phyloP scores from a whole-genome alignment of 2,113 vertebrate species.

The Otis tarda region DNA sequence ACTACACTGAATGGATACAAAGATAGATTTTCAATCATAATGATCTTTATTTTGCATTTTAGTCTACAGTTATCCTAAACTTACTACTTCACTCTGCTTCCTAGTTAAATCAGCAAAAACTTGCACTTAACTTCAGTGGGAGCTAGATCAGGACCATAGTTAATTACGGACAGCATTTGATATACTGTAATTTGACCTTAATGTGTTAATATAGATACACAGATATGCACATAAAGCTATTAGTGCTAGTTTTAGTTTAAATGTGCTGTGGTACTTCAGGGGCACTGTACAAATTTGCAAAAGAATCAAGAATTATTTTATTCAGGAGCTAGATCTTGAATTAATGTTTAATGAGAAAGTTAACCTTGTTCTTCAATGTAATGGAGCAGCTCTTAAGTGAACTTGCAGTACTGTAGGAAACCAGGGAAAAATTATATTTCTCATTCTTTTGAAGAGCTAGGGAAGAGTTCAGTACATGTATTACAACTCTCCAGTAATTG shows the following conservation, averaged over 20 bases:
- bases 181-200: neutral
- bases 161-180: neutral
- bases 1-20: neutral
- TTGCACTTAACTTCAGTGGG: neutral
- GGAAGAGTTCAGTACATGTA: neutral
- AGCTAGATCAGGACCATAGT: neutral
- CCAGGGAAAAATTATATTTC: neutral
- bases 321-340: conserved; percentile 20
- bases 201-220: neutral
- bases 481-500: neutral
- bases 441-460: neutral
- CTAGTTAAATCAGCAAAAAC: neutral
- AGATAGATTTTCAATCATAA: neutral
- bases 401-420: neutral
- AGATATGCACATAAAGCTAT: neutral
- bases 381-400: neutral
- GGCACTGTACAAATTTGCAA: neutral
- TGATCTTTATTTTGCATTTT: neutral
- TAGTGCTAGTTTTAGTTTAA: conserved; percentile 12
- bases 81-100: neutral
- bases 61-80: neutral
- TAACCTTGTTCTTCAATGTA: conserved; percentile 11
- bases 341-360: conserved; percentile 45
- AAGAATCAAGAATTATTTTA: conserved; percentile 23
- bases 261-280: neutral